Base-by-base conservation (phyloP, 1,140 invertebrate genomes). In the Tetragnatha versicolor region DNA sequence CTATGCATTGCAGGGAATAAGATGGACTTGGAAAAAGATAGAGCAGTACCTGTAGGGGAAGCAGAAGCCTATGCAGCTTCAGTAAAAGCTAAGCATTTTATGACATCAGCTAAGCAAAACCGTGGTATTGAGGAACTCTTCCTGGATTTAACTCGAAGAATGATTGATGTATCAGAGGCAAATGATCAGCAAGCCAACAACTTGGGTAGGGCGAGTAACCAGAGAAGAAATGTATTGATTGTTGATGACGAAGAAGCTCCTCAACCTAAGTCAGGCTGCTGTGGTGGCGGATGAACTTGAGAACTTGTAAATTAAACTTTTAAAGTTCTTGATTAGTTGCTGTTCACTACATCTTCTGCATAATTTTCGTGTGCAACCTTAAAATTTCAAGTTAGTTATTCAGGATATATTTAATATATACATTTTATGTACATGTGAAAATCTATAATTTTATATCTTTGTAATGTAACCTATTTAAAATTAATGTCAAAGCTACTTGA, bases 1-100 rank as follows among this genome's bases (percentile, higher is more conserved):
- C 87, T 99, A 42, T 91, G 92, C 58, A 98, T 99, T 85, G 95
- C 95, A 79, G 98, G 97, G 53, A 99, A 99, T 87, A 99, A 99
- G 90, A 91, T 93, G 84, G 98, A 99, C 88, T 88, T 99, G 83
- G 96, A 98, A 85, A 93, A 93, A 84, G 92, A 98, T 65, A 87
- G 96, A 82, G 92, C 91, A 82, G 94, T 99, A 22, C 86, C 89
- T 25, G 86, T 93, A 6, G 91, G 94, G 83, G 93, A 94, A 85
- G 97, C 96, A 12, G 93, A 96, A 88, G 89, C 90, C 93, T 97
- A 97, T 87, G 93, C 97, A 10, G 89, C 89, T 73, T 93, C 93
- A 82, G 97, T 98, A 10, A 95, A 94, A 47, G 97, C 97, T n/a
- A 90, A 91, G 79, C 97, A 98, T 87, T 95, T 92, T 87, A 92